A percentile compares a stretch with the other conserved stretches of the same genome.
These are phyloP conservation scores for Leuciscus idus DNA, from an alignment of 2,113 vertebrate species.

Conservation along the genomic window DNA sequence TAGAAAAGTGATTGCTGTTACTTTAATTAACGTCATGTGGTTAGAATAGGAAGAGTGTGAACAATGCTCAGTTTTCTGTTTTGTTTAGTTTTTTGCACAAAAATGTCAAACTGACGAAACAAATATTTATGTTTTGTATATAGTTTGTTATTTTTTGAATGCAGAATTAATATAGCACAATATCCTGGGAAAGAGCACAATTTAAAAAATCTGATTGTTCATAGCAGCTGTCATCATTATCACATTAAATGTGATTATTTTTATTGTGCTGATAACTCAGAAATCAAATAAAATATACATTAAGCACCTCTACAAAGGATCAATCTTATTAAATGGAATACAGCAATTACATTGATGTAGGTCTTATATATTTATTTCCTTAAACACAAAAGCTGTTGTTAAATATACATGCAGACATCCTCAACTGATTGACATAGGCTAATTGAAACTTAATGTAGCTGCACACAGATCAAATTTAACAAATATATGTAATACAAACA, in stretches of 20 bases:
- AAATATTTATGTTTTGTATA: too few relatives aligned
- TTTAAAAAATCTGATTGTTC: not conserved
- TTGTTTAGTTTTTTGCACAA: too few relatives aligned
- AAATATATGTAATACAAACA: not conserved
- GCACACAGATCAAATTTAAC: not conserved
- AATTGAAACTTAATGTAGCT: not conserved
- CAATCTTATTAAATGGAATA: not conserved
- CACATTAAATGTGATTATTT: not conserved
- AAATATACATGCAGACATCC: not conserved
- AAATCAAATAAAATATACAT: slow-evolving; percentile 17
- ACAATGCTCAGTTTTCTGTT: not conserved
- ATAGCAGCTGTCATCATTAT: not conserved
- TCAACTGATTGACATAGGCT: not conserved
- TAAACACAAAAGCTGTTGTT: not conserved
- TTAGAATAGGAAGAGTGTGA: not conserved
- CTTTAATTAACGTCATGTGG: not conserved
- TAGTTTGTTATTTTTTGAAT: not conserved
- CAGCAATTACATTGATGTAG: not conserved
- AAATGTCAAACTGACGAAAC: too few relatives aligned
- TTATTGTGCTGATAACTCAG: not conserved
- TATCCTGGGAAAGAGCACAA: not conserved
- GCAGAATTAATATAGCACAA: not conserved
- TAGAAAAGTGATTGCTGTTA: not conserved
- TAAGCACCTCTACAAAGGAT: not conserved
- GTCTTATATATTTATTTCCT: not conserved